A percentile compares a stretch with the other conserved stretches of the same genome.
phyloP scores from a whole-genome alignment of 2,888 invertebrate genomes.

The Osedax fenrisi region DNA sequence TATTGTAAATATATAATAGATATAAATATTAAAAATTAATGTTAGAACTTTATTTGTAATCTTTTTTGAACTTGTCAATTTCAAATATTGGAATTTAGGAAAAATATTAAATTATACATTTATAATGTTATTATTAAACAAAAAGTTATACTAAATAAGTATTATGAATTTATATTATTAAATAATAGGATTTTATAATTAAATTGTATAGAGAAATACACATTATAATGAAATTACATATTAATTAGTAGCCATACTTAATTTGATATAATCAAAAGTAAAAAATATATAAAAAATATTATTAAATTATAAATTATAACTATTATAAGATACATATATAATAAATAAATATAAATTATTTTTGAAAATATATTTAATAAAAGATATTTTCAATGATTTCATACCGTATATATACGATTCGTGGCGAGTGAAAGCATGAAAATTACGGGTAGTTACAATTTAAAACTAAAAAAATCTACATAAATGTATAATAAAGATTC shows the following conservation, averaged over 20 bases:
- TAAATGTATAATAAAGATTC: neutral
- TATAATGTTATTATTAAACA: too few relatives aligned
- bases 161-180: too few relatives aligned
- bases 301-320: neutral
- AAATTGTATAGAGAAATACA: too few relatives aligned
- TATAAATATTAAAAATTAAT: too few relatives aligned
- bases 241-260: neutral
- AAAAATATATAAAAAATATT: neutral
- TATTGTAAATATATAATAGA: too few relatives aligned
- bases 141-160: too few relatives aligned
- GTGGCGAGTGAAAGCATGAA: conserved; percentile 12
- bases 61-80: too few relatives aligned
- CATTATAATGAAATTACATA: too few relatives aligned
- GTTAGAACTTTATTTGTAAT: too few relatives aligned
- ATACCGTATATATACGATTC: conserved; percentile 9
- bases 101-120: too few relatives aligned
- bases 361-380: neutral
- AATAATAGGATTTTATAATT: too few relatives aligned
- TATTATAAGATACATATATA: neutral
- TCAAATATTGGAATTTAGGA: too few relatives aligned
- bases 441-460: neutral
- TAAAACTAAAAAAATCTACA: neutral
- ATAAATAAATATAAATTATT: neutral
- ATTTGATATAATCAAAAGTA: neutral
- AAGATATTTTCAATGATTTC: neutral